Evolutionary conservation across 2,888 invertebrate genomes (phyloP), one percentile per base, ranked within the genome.

Genomic region (Proisotoma minuta): DNA sequence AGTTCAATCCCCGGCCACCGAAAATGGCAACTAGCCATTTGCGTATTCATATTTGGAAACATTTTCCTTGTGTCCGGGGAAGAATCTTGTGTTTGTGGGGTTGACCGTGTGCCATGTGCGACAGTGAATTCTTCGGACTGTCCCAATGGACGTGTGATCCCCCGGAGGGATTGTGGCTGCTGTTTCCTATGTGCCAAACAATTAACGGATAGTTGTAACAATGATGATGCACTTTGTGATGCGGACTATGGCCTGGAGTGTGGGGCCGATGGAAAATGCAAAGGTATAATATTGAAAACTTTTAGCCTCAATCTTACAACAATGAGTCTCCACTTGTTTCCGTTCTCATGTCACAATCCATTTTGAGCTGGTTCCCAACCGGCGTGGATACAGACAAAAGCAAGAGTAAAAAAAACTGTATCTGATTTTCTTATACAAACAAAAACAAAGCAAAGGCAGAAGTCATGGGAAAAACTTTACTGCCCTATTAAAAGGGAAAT

Each of bases 131-230:
- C 70, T 18, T 51, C 65, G n/a, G 70, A 70, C 34, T 73, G 73
- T 68, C 69, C 72, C 15, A 71, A 68, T 50, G 73, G 73, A 50
- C 66, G 72, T 56, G 63, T 73, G 28, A 64, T 71, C 53, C 29
- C 65, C 5, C 39, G 73, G 53, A 61, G 53, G 34, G 73, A 73
- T 60, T 73, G 73, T 54, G 47, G 62, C 49, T 73, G 73, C 58
- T 73, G 73, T 57, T 71, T 67, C 61, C 69, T 73, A 29, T 73
- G 73, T 73, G 73, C 73, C 73, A 73, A 73, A 69, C 73, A 73
- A 63, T 65, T 73, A 56, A 70, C 70, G 47, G 73, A 73, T 47
- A 56, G 58, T 47, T 73, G 73, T 62, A 73, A 71, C 56, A 56
- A 65, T 12, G 59, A 61, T 57, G 69, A 70, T 52, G 49, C 63